A percentile compares a stretch with the other conserved stretches of the same genome.
Evolutionary conservation across 2,113 vertebrate species (phyloP).

Genomic region (Malurus cyaneus): DNA sequence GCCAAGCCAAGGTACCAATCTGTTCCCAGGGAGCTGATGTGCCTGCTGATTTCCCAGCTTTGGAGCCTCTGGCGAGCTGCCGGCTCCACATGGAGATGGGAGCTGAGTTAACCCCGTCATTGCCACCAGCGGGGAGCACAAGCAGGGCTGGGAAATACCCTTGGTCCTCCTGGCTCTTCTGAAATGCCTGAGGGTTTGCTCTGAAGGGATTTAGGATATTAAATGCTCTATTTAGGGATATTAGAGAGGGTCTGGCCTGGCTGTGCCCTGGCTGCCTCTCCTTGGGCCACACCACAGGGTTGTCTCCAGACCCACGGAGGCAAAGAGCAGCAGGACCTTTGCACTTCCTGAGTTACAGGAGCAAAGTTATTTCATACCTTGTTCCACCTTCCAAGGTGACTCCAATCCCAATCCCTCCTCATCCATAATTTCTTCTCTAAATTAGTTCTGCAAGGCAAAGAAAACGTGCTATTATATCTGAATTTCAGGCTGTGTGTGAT

Average conservation of each 20-base stretch:
- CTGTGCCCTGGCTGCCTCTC: neutral
- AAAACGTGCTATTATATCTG: neutral
- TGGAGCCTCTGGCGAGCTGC: conserved; percentile 22
- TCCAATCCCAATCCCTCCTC: neutral
- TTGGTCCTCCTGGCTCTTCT: neutral
- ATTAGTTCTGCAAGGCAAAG: neutral
- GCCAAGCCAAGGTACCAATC: conserved; percentile 17
- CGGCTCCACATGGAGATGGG: neutral
- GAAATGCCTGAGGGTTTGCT: neutral
- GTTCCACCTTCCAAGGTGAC: neutral
- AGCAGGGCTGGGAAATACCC: neutral
- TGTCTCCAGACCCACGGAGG: neutral
- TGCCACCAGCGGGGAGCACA: neutral
- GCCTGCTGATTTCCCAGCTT: conserved; percentile 32
- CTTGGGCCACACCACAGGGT: neutral
- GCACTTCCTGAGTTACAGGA: neutral
- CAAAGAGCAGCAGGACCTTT: neutral
- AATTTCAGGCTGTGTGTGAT: neutral
- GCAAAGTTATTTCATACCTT: neutral
- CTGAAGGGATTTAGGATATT: neutral
- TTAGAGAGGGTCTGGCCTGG: neutral
- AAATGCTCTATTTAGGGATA: neutral
- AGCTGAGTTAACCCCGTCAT: neutral
- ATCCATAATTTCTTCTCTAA: neutral
- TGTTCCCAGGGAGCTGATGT: conserved; percentile 33